A percentile compares a stretch with the other conserved stretches of the same genome.
phyloP scores from a whole-genome alignment of 1,140 invertebrate species.

The Penaeus japonicus region DNA sequence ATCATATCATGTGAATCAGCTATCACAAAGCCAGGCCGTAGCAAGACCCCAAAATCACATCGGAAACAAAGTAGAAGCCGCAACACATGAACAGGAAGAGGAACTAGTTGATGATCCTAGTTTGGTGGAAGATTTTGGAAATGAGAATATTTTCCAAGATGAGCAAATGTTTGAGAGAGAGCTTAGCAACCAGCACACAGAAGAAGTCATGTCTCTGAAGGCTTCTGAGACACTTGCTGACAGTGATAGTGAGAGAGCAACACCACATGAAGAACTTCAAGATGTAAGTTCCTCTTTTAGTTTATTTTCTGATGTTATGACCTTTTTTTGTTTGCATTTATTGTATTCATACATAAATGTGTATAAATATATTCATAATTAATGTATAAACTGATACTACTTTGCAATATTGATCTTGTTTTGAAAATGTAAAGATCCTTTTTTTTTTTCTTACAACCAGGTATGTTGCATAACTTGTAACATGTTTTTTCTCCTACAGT shows the following conservation, averaged over 20 bases:
- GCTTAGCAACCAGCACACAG: slow-evolving; percentile 30
- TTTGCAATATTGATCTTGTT: not conserved
- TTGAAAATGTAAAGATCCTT: too few species aligned
- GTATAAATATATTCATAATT: not conserved
- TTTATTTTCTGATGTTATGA: not conserved
- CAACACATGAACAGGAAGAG: slow-evolving; percentile 32
- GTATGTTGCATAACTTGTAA: too few species aligned
- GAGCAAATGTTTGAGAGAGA: slow-evolving; percentile 53
- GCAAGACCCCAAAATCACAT: not conserved
- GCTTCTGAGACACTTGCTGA: slow-evolving; percentile 54
- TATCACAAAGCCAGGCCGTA: not conserved
- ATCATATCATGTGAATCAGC: slow-evolving; percentile 18
- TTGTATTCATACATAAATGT: not conserved
- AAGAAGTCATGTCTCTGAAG: slow-evolving; percentile 57
- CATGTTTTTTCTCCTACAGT: not conserved
- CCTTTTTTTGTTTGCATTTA: not conserved
- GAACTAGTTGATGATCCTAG: slow-evolving; percentile 37
- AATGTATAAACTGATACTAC: not conserved
- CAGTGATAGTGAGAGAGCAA: slow-evolving; percentile 53
- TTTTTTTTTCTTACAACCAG: too few species aligned
- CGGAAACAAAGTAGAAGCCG: not conserved
- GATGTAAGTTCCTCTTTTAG: slow-evolving; percentile 19
- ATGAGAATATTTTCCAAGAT: slow-evolving; percentile 40
- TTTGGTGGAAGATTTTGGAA: slow-evolving; percentile 21
- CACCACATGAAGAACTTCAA: slow-evolving; percentile 34